Evolutionary conservation across 1,140 invertebrate species (phyloP).

Genomic region (Brachionus sp.): DNA sequence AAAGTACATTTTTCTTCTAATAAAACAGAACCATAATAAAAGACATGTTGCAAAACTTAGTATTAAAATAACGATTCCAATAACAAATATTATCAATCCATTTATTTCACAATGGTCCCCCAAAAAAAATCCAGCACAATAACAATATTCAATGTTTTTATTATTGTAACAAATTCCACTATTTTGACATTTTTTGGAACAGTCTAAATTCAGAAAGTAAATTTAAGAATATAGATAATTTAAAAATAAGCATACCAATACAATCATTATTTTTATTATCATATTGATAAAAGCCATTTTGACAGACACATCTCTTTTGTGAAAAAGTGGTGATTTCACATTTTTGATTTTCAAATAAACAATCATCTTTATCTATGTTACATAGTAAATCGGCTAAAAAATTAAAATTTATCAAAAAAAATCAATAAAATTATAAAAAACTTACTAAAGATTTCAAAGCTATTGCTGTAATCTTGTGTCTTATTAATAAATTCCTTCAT

Average conservation of each 20-base stretch:
- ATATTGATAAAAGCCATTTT: neutral
- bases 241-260: neutral
- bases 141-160: neutral
- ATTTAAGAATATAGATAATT: neutral
- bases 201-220: neutral
- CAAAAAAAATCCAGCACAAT: conserved; percentile 21
- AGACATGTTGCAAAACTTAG: neutral
- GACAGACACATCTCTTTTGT: neutral
- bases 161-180: neutral
- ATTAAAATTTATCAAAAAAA: neutral
- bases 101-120: conserved; percentile 10
- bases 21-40: conserved; percentile 1
- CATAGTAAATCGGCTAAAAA: neutral
- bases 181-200: neutral
- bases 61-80: neutral
- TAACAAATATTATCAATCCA: neutral
- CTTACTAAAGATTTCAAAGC: neutral
- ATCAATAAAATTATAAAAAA: neutral
- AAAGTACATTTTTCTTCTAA: neutral
- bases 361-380: neutral
- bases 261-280: neutral
- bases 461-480: neutral
- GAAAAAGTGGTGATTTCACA: neutral
- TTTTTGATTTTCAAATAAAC: neutral
- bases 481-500: neutral